These are phyloP conservation scores for Thaleichthys pacificus DNA, from an alignment of 2,797 vertebrate genomes.

Conservation along the genomic window DNA sequence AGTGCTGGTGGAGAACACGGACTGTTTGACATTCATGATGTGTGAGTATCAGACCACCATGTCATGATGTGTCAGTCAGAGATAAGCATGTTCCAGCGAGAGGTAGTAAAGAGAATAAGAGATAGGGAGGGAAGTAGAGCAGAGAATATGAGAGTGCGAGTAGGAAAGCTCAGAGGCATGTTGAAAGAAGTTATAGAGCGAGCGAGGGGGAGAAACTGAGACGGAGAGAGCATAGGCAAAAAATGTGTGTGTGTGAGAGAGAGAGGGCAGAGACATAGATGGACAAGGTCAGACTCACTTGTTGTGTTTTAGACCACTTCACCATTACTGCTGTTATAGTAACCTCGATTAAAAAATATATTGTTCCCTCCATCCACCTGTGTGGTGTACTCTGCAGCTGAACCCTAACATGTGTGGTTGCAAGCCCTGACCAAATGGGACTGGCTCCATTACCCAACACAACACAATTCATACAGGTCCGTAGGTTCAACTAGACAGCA, in stretches of 20 bases:
- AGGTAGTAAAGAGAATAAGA: not conserved
- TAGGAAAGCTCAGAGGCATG: not conserved
- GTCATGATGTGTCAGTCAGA: not conserved
- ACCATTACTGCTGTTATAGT: not conserved
- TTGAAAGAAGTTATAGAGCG: not conserved
- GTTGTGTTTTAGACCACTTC: not conserved
- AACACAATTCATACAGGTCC: too few species aligned
- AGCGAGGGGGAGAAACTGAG: not conserved
- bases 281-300: not conserved
- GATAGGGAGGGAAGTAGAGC: not conserved
- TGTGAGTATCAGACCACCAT: not conserved
- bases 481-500: too few species aligned
- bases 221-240: not conserved
- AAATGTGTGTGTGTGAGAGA: not conserved
- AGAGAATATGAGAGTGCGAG: not conserved
- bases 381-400: not conserved
- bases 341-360: not conserved
- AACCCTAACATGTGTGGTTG: not conserved
- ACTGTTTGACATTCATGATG: not conserved
- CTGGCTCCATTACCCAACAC: too few species aligned
- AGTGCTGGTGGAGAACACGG: not conserved
- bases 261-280: not conserved
- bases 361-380: not conserved
- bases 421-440: not conserved
- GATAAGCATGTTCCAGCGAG: not conserved